These are phyloP conservation scores for Drosophila anomalipes DNA, from an alignment of 2,888 invertebrate genomes.

Conservation along the genomic window DNA sequence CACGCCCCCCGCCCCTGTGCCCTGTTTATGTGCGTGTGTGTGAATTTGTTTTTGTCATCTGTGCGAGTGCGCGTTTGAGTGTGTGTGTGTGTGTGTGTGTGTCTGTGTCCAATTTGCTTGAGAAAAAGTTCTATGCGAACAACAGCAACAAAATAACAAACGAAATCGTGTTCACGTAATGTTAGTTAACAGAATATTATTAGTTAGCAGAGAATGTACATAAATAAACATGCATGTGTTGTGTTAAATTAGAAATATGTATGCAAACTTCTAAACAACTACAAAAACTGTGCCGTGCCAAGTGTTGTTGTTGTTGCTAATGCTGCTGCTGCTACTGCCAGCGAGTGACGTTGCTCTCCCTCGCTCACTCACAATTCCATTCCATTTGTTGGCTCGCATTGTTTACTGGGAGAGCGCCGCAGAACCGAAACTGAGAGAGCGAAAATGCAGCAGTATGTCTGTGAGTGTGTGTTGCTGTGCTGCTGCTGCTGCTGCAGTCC, in stretches of 20 bases:
- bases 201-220: constrained; percentile 3
- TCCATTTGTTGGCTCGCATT: constrained; percentile 67
- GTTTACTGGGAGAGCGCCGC: constrained; percentile 60
- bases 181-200: constrained; percentile 20
- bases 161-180: constrained; percentile 29
- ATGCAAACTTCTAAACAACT: constrained; percentile 53
- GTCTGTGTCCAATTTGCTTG: constrained; percentile 38
- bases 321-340: constrained; percentile 32
- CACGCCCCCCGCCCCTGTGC: background rate
- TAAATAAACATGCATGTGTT: constrained; percentile 4
- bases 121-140: constrained; percentile 25
- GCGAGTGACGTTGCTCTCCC: constrained; percentile 61
- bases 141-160: constrained; percentile 30
- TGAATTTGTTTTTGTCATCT: constrained; percentile 32
- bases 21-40: constrained; percentile 19
- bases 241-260: constrained; percentile 2
- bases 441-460: constrained; percentile 20
- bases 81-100: constrained; percentile 17
- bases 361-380: constrained; percentile 48
- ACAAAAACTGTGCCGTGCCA: constrained; percentile 63
- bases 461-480: background rate
- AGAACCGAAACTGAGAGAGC: constrained; percentile 25
- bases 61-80: constrained; percentile 1
- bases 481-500: constrained; percentile 25
- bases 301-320: constrained; percentile 47